Evolutionary conservation across 2,113 vertebrate genomes (phyloP), one percentile per base, ranked within the genome.

Genomic region (Pseudorectes ferrugineus): DNA sequence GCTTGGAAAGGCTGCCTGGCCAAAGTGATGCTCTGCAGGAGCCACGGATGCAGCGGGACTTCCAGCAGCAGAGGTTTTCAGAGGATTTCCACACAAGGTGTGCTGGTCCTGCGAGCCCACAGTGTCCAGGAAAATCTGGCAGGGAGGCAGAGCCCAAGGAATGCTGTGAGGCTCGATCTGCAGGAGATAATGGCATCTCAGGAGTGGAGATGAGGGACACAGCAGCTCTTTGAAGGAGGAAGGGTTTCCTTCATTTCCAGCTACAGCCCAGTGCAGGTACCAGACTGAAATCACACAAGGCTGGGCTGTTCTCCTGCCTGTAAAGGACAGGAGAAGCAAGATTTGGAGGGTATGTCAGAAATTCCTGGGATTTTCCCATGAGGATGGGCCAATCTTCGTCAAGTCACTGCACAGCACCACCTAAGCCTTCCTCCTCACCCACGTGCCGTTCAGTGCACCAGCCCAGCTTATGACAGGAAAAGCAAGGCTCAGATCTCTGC

Each of bases 101-200:
- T 28, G 49, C 40, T 48, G 52, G 38, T 46, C 62, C 79, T 17
- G 29, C 0, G 0, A 75, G 61, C 29, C 36, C 5, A 3, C 1
- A 10, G 22, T 28, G 49, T 10, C 49, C 58, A 87, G n/a, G 26
- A 21, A 55, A 59, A 63, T 0, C n/a, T 45, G 78, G 52, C 7
- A 78, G 48, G 26, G 75, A 87, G 45, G 84, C 29, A 89, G 40
- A 81, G 43, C 31, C 66, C 66, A 48, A 48, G 74, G 74, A 63
- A 48, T 43, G 52, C 48, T 85, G 31, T 2, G 6, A 82, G 18
- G 23, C n/a, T 89, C 25, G 10, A 70, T 1, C 43, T n/a, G 21
- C 36, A 36, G 76, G 33, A 51, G 78, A 29, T 6, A 2, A 31
- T 16, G n/a, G 48, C 19, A 25, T 19, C 78, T 17, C 46, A 25